These are phyloP conservation scores for Ochotona curzoniae DNA, from an alignment of 2,113 vertebrate genomes.

Conservation along the genomic window DNA sequence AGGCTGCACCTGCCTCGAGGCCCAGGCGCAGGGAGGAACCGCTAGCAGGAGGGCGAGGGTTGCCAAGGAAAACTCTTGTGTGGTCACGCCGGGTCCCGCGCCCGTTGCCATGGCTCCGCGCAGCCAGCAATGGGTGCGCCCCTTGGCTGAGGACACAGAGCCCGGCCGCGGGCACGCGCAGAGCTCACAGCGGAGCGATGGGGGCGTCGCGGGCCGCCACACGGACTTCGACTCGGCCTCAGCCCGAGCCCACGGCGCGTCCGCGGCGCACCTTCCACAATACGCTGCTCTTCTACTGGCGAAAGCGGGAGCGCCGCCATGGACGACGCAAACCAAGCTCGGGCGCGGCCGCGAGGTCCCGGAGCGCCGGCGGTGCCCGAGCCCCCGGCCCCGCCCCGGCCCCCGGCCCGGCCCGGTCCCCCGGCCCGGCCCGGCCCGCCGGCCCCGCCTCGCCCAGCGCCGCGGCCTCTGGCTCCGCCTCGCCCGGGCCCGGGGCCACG, in stretches of 20 bases:
- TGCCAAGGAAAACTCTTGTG: neutral
- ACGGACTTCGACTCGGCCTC: neutral
- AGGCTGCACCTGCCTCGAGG: neutral
- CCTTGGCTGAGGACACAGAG: neutral
- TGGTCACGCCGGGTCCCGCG: neutral
- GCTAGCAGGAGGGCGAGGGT: too few species aligned
- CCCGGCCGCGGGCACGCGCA: neutral
- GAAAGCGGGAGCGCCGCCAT: constrained; percentile 10
- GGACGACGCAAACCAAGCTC: neutral
- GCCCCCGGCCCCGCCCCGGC: fast-evolving
- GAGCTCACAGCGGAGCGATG: neutral
- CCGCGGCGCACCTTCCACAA: constrained; percentile 30
- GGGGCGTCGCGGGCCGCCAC: neutral
- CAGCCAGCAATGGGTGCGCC: neutral
- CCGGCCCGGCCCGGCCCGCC: fast-evolving
- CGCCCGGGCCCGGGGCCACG: fast-evolving
- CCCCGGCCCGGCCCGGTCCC: neutral
- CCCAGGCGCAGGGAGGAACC: too few species aligned
- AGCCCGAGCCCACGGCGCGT: neutral
- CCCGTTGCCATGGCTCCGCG: neutral
- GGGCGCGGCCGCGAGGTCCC: neutral
- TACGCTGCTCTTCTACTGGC: constrained; percentile 64
- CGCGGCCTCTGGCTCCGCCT: neutral
- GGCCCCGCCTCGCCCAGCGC: neutral
- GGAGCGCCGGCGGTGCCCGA: neutral